Conservation (phyloP, 2,797 vertebrate genomes). For the Notolepis coatsorum region DNA sequence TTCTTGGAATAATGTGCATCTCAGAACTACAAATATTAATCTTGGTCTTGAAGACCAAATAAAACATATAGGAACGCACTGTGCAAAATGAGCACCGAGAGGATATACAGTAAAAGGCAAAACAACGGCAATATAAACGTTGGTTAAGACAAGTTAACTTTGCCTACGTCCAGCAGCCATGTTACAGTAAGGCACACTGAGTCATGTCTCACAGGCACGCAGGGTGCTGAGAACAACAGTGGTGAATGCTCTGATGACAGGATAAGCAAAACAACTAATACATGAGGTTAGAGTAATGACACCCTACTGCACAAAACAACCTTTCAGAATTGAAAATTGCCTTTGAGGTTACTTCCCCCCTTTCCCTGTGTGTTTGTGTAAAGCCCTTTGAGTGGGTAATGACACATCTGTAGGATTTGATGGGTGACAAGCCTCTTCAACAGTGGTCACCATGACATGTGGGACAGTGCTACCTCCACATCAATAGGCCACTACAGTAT, state of each 20-base stretch:
- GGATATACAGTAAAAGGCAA: background rate
- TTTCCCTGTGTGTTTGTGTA: background rate
- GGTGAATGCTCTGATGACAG: constrained; percentile 63
- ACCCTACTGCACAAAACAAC: constrained; percentile 25
- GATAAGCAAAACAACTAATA: background rate
- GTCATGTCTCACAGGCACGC: constrained; percentile 51
- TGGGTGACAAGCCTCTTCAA: background rate
- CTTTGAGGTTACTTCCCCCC: background rate
- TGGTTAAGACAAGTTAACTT: constrained; percentile 19
- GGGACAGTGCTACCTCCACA: constrained; percentile 27
- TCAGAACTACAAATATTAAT: background rate
- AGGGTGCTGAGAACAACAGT: constrained; percentile 60
- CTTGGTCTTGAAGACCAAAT: background rate
- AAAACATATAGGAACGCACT: background rate
- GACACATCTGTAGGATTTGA: constrained; percentile 2
- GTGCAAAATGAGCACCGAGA: constrained; percentile 11
- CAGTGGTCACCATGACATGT: constrained; percentile 29
- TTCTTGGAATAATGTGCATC: background rate
- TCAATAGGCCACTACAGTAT: background rate
- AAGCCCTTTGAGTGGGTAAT: background rate
- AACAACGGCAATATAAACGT: constrained; percentile 11
- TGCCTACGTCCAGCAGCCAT: constrained; percentile 22
- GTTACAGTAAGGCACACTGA: constrained; percentile 69
- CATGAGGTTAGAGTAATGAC: constrained; percentile 16
- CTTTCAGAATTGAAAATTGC: background rate